phyloP scores from a whole-genome alignment of 2,113 vertebrate species.

The Trichechus manatus region DNA sequence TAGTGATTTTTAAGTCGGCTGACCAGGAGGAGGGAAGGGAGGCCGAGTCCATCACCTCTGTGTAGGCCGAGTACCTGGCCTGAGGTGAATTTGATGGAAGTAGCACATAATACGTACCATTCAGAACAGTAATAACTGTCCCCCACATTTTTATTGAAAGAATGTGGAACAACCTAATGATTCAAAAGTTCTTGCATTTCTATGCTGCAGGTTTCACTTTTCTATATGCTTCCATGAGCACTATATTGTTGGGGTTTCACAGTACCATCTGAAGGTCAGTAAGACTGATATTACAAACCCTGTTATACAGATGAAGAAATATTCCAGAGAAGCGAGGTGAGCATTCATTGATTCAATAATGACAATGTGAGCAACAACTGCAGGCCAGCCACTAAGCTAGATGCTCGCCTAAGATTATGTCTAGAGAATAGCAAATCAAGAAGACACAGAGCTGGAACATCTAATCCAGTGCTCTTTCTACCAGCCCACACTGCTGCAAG shows the following conservation, averaged over 20 bases:
- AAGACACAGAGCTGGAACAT: background rate
- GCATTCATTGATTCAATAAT: background rate
- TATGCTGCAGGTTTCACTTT: background rate
- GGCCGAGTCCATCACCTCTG: too few relatives aligned
- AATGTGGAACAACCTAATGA: background rate
- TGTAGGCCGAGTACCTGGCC: too few relatives aligned
- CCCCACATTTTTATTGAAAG: background rate
- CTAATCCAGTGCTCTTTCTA: background rate
- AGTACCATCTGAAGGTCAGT: too few relatives aligned
- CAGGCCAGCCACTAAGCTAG: background rate
- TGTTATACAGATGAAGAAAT: too few relatives aligned
- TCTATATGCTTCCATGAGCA: background rate
- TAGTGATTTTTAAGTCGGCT: background rate
- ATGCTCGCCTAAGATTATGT: background rate
- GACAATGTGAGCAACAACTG: background rate
- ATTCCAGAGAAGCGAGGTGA: background rate
- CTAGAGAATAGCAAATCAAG: background rate
- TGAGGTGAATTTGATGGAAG: background rate
- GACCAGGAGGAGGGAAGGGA: background rate
- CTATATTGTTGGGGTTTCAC: background rate
- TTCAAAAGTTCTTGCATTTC: background rate
- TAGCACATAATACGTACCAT: background rate
- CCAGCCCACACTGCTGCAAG: background rate
- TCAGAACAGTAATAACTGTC: background rate
- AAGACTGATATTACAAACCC: background rate